Evolutionary conservation across 2,888 invertebrate genomes (phyloP), one percentile per base, ranked within the genome.

Genomic region (Drosophila greeni): DNA sequence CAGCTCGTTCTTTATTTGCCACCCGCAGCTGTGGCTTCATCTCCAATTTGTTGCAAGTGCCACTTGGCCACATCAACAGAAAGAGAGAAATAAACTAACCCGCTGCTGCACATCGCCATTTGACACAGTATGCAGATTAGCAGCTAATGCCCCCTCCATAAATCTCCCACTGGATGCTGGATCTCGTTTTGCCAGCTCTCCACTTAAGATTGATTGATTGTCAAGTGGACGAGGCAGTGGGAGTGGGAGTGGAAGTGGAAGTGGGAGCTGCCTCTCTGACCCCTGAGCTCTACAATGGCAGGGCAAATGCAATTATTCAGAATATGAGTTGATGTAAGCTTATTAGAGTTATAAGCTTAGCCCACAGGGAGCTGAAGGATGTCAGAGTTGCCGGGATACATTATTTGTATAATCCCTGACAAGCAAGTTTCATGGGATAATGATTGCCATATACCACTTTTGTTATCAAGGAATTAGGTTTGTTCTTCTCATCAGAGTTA

Each of bases 61-160:
- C 81, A 72, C 78, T 76, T 70, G 74, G 45, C 61, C 48, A 26
- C 39, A 12, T 20, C 24, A 66, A 57, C 54, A 51, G 61, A 65
- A 72, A 40, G 31, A 53, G 24, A 6, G 56, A 55, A 52, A 65
- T 65, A 73, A 42, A 53, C 33, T 60, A 51, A 33, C 58, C 31
- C 54, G 26, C 31, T 53, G 61, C 74, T 53, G 61, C 74, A 59
- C 65, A 70, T 62, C 49, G 53, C 54, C 73, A 76, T 70, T 78
- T 76, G 76, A 76, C 79, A 81, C 81, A 81, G 70, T 75, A 82
- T 81, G 84, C 84, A 82, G 83, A 82, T 82, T 82, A 83, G 84
- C 82, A 57, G 79, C 79, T 78, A 74, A 74, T 76, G 73, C 68
- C 70, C 43, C 47, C 54, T 45, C 49, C 54, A 58, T 58, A 58